Percentiles rank a stretch among this genome's conserved stretches.
Evolutionary conservation across 1,140 invertebrate species (phyloP).

Genomic region (Oreohelix idahoensis): DNA sequence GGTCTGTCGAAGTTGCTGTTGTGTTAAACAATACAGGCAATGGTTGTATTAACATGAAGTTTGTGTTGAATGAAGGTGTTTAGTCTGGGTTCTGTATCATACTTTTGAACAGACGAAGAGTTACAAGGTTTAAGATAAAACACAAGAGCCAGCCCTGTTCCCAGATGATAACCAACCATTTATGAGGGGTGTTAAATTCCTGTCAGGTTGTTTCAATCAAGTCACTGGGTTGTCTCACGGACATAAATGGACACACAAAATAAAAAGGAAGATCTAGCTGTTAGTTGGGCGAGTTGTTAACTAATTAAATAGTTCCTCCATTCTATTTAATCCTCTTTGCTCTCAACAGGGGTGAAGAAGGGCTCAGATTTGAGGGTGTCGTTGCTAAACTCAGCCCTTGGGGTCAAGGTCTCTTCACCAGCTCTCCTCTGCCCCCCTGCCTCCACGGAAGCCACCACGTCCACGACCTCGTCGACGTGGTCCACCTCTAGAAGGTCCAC

Average conservation of each 20-base stretch:
- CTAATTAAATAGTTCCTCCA: not conserved
- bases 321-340: constrained; percentile 10
- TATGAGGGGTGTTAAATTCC: not conserved
- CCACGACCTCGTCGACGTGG: constrained; percentile 51
- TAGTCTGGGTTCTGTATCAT: too few relatives aligned
- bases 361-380: constrained; percentile 30
- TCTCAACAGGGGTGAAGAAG: constrained; percentile 26
- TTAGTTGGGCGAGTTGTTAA: constrained; percentile 1
- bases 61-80: too few relatives aligned
- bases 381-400: constrained; percentile 28
- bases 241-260: constrained; percentile 32
- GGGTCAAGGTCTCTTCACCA: not conserved
- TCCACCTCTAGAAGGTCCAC: constrained; percentile 52
- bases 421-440: constrained; percentile 29
- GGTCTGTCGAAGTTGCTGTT: too few relatives aligned
- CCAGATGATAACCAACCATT: constrained; percentile 26
- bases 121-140: constrained; percentile 17
- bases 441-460: constrained; percentile 48
- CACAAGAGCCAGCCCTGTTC: constrained; percentile 31
- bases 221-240: constrained; percentile 36
- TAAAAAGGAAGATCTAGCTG: not conserved
- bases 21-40: too few relatives aligned
- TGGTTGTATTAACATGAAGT: too few relatives aligned
- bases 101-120: not conserved
- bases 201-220: constrained; percentile 16